Evolutionary conservation across 2,113 vertebrate genomes (phyloP).

Genomic region (Sphyrna mokarran): DNA sequence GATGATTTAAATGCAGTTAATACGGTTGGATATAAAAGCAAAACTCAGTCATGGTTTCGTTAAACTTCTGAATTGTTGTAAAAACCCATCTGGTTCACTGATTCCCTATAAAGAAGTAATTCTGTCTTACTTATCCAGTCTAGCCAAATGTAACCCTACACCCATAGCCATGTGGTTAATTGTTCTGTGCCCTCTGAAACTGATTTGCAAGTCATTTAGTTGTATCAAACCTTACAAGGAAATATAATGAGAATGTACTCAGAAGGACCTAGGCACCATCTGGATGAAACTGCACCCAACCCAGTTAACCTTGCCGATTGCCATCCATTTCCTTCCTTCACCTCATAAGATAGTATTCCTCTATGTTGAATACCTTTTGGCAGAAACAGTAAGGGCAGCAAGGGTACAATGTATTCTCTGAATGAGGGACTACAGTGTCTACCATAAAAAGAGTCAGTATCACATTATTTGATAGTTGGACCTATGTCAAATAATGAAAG

Average conservation of each 20-base stretch:
- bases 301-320: not conserved
- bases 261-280: too few relatives aligned
- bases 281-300: not conserved
- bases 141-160: too few relatives aligned
- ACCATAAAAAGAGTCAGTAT: not conserved
- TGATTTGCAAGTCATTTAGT: too few relatives aligned
- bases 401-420: not conserved
- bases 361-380: too few relatives aligned
- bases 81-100: not conserved
- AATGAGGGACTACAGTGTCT: not conserved
- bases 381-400: too few relatives aligned
- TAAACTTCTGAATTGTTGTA: not conserved
- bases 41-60: not conserved
- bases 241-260: too few relatives aligned
- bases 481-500: not conserved
- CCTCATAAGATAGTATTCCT: too few relatives aligned
- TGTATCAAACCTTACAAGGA: too few relatives aligned
- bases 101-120: not conserved
- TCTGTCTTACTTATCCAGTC: not conserved
- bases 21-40: not conserved
- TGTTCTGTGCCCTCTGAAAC: too few relatives aligned
- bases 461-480: not conserved
- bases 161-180: too few relatives aligned
- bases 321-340: too few relatives aligned
- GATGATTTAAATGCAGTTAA: not conserved